Evolutionary conservation across 2,888 invertebrate genomes (phyloP).

Genomic region (Eristalis intricaria): DNA sequence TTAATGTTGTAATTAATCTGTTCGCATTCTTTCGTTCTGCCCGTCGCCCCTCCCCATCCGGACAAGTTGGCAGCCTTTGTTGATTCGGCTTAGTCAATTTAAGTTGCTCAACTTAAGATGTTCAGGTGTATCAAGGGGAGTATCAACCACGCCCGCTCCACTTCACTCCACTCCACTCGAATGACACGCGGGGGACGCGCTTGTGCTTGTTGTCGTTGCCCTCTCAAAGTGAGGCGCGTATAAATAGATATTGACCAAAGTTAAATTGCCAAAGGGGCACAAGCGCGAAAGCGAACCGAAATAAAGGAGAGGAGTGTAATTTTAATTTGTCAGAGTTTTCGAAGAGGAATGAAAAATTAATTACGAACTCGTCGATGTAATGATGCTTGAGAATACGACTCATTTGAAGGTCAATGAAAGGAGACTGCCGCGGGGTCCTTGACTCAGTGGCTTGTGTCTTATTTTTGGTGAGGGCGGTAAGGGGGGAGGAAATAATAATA

Average conservation of each 20-base stretch:
- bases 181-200: background rate
- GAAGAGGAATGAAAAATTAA: conserved; percentile 19
- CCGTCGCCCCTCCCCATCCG: background rate
- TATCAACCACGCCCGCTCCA: background rate
- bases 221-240: background rate
- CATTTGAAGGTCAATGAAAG: conserved; percentile 12
- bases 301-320: background rate
- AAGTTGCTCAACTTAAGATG: conserved; percentile 24
- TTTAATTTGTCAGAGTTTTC: conserved; percentile 6
- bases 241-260: conserved; percentile 36
- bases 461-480: too few species aligned
- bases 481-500: background rate
- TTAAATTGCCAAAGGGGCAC: conserved; percentile 4
- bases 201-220: background rate
- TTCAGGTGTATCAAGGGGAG: conserved; percentile 28
- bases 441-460: background rate
- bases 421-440: background rate
- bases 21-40: conserved; percentile 33
- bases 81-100: conserved; percentile 34
- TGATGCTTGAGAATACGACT: conserved; percentile 24
- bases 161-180: background rate
- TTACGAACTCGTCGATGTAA: conserved; percentile 1
- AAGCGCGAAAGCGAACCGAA: background rate
- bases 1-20: conserved; percentile 80
- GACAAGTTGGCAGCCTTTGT: background rate